phyloP scores from a whole-genome alignment of 2,888 invertebrate genomes.

The Allygus modestus region DNA sequence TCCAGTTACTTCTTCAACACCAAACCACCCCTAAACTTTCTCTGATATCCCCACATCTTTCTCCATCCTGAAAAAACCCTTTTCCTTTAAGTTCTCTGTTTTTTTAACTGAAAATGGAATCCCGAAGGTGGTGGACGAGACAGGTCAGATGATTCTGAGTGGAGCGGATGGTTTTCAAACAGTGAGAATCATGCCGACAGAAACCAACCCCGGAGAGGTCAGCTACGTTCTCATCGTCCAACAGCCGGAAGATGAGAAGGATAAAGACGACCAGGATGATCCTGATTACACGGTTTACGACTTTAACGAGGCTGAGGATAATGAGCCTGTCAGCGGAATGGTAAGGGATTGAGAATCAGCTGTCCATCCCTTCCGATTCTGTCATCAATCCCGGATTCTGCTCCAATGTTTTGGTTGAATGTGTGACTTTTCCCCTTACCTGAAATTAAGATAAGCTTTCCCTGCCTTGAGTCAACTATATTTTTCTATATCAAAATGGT shows the following conservation, averaged over 20 bases:
- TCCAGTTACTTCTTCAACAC: too few species aligned
- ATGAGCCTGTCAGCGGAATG: conserved; percentile 72
- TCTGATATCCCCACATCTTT: neutral
- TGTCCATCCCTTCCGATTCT: neutral
- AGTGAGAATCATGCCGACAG: conserved; percentile 90
- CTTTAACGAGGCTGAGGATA: conserved; percentile 84
- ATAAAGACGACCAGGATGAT: conserved; percentile 75
- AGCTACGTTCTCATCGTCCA: conserved; percentile 93
- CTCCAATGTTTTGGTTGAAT: too few species aligned
- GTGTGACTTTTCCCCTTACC: too few species aligned
- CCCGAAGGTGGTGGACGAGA: conserved; percentile 61
- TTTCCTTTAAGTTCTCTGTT: neutral
- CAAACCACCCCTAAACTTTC: too few species aligned
- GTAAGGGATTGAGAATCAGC: conserved; percentile 67
- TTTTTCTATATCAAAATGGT: too few species aligned
- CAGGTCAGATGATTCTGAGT: conserved; percentile 67
- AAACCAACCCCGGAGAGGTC: conserved; percentile 86
- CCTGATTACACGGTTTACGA: conserved; percentile 83
- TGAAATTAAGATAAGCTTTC: too few species aligned
- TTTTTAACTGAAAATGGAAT: neutral
- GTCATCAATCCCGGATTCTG: neutral
- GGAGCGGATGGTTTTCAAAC: conserved; percentile 85
- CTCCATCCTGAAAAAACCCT: neutral
- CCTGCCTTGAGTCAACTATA: too few species aligned
- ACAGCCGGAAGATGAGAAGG: conserved; percentile 81